Evolutionary conservation across 2,888 invertebrate genomes (phyloP), one percentile per base, ranked within the genome.

Genomic region (Ecdyonurus torrentis): DNA sequence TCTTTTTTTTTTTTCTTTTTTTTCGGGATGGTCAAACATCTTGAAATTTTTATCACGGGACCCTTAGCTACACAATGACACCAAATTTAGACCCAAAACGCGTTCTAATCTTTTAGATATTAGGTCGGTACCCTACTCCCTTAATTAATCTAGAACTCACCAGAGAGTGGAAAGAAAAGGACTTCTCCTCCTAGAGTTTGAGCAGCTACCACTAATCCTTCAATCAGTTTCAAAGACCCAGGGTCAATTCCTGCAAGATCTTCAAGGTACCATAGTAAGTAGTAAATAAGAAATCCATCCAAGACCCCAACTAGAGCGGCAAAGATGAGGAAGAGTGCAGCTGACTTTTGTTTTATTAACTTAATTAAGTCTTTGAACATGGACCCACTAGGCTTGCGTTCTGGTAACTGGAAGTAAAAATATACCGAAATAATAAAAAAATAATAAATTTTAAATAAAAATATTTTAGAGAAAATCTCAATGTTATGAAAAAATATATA

Each of bases 181-280:
- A 89, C 79, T 75, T 91, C 91, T 0, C 89, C 89, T 1, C 85
- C 80, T 61, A 91, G 79, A 60, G 88, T 87, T 75, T 91, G 85
- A 0, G 86, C 87, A 0, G 89, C 89, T 3, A 90, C 83, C 0
- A 86, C 85, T 0, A 87, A 77, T 1, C 91, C 91, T 74, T 90
- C 89, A 65, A 91, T 83, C 1, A 89, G 75, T 72, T 90, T 90
- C 1, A 90, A 85, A 67, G 84, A 79, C 1, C 74, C 75, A 71
- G 81, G 83, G 62, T 80, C 85, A 52, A 74, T 71, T 19, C 76
- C 76, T 0, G 89, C 89, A 53, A 90, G 73, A 69, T 90, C 88
- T 73, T 91, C 89, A 60, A 91, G 70, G 69, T 87, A 88, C 87
- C 90, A 90, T 72, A 90, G 89, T 76, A 89, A 80, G 69, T 87